phyloP scores from a whole-genome alignment of 53 echinoderm and acorn worm genomes.

The Zoroaster sp. region DNA sequence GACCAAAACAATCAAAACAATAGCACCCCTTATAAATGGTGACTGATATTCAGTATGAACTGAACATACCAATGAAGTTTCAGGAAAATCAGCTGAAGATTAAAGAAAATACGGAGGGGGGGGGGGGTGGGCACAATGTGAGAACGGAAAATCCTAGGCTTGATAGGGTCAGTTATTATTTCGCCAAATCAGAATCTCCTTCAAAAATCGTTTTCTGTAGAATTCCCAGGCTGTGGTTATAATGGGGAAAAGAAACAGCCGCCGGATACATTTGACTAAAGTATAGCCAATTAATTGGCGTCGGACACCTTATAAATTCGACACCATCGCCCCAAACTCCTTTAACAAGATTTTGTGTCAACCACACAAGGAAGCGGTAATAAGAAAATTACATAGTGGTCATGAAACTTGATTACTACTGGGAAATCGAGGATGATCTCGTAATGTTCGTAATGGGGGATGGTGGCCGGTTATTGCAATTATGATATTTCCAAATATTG shows the following conservation, averaged over 20 bases:
- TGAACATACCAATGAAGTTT: no score
- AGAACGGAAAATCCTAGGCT: no score
- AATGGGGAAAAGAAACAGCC: neutral
- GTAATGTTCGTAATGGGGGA: neutral
- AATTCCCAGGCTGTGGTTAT: neutral
- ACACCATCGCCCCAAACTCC: neutral
- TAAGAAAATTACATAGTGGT: neutral
- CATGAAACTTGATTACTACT: neutral
- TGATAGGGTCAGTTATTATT: no score
- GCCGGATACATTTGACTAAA: neutral
- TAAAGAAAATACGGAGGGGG: no score
- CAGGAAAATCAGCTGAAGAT: no score
- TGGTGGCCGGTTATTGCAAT: neutral
- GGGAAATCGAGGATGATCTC: neutral
- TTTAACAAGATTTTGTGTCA: neutral
- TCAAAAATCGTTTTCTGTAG: no score
- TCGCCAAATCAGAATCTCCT: no score
- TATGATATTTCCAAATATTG: neutral
- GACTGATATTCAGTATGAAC: no score
- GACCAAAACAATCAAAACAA: no score
- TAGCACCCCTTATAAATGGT: no score
- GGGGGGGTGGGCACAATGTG: no score
- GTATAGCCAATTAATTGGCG: conserved; percentile 45
- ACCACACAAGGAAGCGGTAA: conserved; percentile 6
- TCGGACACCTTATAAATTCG: neutral